These are phyloP conservation scores for Geophilus truncorum DNA, from an alignment of 2,888 invertebrate species.

Conservation along the genomic window DNA sequence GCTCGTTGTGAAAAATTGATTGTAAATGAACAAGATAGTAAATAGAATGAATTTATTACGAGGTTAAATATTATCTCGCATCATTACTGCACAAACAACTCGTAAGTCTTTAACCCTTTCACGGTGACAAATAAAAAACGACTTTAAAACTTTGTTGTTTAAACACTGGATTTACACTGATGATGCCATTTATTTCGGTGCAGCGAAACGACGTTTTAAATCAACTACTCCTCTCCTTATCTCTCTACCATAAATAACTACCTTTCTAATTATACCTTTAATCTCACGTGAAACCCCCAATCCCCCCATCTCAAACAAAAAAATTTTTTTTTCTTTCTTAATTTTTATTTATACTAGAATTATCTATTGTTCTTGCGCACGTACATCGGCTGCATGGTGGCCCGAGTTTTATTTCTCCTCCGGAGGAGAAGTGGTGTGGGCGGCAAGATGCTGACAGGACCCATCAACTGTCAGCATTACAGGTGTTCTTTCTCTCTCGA, in stretches of 20 bases:
- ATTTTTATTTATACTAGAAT: not conserved
- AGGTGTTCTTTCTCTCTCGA: conserved; percentile 7
- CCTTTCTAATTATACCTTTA: conserved; percentile 24
- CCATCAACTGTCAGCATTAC: conserved; percentile 18
- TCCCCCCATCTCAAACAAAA: too few species aligned
- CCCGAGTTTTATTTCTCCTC: not conserved
- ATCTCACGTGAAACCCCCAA: not conserved
- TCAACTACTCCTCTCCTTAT: conserved; percentile 21
- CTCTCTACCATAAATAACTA: conserved; percentile 14
- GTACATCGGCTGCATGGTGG: not conserved
- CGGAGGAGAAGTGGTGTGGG: not conserved
- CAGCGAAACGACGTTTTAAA: not conserved
- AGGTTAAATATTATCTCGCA: conserved; percentile 14
- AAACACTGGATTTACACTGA: conserved; percentile 25
- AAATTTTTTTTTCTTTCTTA: not conserved
- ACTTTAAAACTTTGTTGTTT: conserved; percentile 12
- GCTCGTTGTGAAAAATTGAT: not conserved
- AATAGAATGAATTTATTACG: conserved; percentile 4
- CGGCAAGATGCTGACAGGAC: conserved; percentile 21
- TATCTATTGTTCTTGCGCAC: conserved; percentile 8
- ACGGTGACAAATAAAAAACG: conserved; percentile 19
- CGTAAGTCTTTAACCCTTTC: conserved; percentile 8
- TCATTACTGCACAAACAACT: conserved; percentile 1
- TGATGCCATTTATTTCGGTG: conserved; percentile 16
- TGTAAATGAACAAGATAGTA: not conserved